phyloP scores from a whole-genome alignment of 2,888 invertebrate genomes.

The Rapana venosa region DNA sequence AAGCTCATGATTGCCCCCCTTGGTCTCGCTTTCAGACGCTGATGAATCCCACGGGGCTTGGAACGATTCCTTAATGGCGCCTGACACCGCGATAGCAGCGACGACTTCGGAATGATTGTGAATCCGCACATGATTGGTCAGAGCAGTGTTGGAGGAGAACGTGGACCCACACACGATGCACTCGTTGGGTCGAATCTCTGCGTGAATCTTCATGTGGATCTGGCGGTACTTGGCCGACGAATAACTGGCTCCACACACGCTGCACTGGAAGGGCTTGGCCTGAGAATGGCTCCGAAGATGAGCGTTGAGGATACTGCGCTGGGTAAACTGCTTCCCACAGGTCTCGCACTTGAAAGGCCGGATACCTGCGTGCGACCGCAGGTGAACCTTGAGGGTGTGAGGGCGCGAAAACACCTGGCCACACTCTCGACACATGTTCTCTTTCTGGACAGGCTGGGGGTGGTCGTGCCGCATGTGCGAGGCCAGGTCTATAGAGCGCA shows the following conservation, averaged over 20 bases:
- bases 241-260: conserved; percentile 11
- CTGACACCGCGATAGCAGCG: background rate
- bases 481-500: conserved; percentile 30
- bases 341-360: conserved; percentile 22
- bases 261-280: background rate
- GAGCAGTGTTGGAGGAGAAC: conserved; percentile 5
- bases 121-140: background rate
- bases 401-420: background rate
- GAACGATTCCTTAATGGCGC: background rate
- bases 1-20: background rate
- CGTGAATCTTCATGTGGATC: conserved; percentile 17
- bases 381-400: conserved; percentile 27
- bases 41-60: background rate
- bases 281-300: background rate
- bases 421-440: conserved; percentile 32
- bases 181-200: conserved; percentile 12
- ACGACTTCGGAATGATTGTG: background rate
- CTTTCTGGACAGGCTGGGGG: background rate
- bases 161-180: conserved; percentile 19
- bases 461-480: conserved; percentile 28
- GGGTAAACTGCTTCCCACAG: conserved; percentile 18
- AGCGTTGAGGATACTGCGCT: conserved; percentile 13
- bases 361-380: background rate
- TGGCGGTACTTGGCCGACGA: conserved; percentile 13
- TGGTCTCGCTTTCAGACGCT: background rate